A percentile compares a stretch with the other conserved stretches of the same genome.
phyloP scores from a whole-genome alignment of 2,113 vertebrate genomes.

The Micronisus gabar region DNA sequence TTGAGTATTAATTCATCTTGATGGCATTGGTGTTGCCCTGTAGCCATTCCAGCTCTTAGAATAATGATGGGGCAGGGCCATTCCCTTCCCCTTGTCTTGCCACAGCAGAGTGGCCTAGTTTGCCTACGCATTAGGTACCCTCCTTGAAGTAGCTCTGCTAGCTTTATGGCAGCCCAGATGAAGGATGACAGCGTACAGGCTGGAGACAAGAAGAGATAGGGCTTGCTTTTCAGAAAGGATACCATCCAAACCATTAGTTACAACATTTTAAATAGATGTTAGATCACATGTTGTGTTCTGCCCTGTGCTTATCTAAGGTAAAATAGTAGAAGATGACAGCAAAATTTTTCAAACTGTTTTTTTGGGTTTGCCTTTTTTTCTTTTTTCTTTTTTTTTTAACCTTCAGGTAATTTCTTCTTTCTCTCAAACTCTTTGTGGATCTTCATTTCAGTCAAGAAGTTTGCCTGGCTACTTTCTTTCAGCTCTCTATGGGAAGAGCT shows the following conservation, averaged over 20 bases:
- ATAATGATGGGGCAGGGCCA: background rate
- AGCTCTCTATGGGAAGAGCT: background rate
- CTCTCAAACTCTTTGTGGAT: background rate
- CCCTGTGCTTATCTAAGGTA: background rate
- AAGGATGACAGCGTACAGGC: background rate
- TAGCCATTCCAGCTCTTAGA: background rate
- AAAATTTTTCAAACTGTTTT: background rate
- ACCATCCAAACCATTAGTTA: background rate
- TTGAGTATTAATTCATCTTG: background rate
- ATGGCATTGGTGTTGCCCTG: background rate
- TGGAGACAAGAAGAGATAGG: background rate
- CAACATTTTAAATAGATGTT: background rate
- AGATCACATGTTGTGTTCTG: background rate
- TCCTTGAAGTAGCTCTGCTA: background rate
- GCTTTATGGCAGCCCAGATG: background rate
- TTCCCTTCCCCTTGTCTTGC: background rate
- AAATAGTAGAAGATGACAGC: background rate
- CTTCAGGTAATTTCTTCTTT: background rate
- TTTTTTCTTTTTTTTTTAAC: background rate
- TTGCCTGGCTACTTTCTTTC: background rate
- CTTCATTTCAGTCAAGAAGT: background rate
- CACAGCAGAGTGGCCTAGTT: background rate
- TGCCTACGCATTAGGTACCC: background rate
- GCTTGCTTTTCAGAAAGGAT: background rate
- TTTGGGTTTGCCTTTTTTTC: background rate